phyloP scores from a whole-genome alignment of 2,888 invertebrate genomes.

The Andrena dorsata region DNA sequence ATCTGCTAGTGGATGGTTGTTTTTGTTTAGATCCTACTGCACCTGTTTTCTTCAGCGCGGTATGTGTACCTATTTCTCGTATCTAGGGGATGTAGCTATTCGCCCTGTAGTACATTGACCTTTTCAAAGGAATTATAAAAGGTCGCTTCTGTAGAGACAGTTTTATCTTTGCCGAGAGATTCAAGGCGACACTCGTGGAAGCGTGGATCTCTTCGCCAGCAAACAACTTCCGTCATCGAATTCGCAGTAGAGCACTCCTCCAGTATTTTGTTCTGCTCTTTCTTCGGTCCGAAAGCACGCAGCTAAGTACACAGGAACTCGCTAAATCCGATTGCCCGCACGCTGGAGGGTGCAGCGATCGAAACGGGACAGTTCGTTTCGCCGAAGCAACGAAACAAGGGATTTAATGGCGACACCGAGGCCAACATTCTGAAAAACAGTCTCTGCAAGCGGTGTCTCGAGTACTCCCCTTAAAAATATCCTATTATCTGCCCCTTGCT shows the following conservation, averaged over 20 bases:
- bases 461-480: conserved; percentile 16
- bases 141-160: too few relatives aligned
- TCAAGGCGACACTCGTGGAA: neutral
- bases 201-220: neutral
- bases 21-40: too few relatives aligned
- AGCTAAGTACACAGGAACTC: conserved; percentile 40
- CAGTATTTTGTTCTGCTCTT: neutral
- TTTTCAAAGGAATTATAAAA: too few relatives aligned
- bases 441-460: neutral
- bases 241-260: conserved; percentile 28
- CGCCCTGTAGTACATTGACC: too few relatives aligned
- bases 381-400: neutral
- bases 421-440: neutral
- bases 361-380: neutral
- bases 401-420: conserved; percentile 20
- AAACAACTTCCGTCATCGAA: conserved; percentile 29
- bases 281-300: conserved; percentile 4
- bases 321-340: conserved; percentile 41
- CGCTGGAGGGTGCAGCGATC: conserved; percentile 16
- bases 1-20: too few relatives aligned
- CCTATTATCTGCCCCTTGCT: conserved; percentile 14
- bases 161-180: too few relatives aligned
- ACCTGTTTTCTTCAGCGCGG: too few relatives aligned
- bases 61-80: too few relatives aligned
- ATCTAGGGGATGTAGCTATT: too few relatives aligned